Evolutionary conservation across 2,797 vertebrate species (phyloP).

Genomic region (Hyperoplus immaculatus): DNA sequence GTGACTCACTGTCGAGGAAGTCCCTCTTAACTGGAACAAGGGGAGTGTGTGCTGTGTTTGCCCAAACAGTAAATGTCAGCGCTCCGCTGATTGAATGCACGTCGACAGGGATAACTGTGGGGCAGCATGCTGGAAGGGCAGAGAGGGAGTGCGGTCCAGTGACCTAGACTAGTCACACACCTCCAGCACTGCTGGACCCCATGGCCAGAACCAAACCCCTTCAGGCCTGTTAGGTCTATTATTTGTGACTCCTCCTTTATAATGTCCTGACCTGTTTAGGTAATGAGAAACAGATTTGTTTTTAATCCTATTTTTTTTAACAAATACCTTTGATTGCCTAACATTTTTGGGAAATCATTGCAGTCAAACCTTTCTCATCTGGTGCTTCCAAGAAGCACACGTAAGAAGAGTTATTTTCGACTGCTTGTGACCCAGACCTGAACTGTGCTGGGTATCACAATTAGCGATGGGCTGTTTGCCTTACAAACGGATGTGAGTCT

Average conservation of each 20-base stretch:
- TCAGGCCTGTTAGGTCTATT: not conserved
- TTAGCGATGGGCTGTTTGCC: not conserved
- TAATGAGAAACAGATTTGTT: not conserved
- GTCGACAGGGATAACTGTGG: slow-evolving; percentile 72
- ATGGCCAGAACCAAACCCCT: slow-evolving; percentile 27
- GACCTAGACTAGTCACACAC: slow-evolving; percentile 72
- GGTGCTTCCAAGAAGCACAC: not conserved
- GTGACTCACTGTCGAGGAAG: slow-evolving; percentile 67
- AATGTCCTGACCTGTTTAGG: slow-evolving; percentile 23
- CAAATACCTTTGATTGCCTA: not conserved
- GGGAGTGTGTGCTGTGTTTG: slow-evolving; percentile 32
- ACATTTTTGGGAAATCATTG: slow-evolving; percentile 13
- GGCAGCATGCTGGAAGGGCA: slow-evolving; percentile 52
- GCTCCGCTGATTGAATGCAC: slow-evolving; percentile 72
- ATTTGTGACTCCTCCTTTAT: slow-evolving; percentile 28
- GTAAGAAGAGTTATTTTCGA: slow-evolving; percentile 10
- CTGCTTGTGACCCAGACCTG: slow-evolving; percentile 32
- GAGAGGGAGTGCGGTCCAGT: slow-evolving; percentile 54
- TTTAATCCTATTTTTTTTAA: not conserved
- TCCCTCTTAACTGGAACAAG: slow-evolving; percentile 31
- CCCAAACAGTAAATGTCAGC: slow-evolving; percentile 83
- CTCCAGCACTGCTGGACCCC: slow-evolving; percentile 65
- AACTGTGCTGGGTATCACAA: slow-evolving; percentile 15
- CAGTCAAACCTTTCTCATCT: slow-evolving; percentile 13
- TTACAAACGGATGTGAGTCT: not conserved